phyloP scores from a whole-genome alignment of 1,140 invertebrate species.

The Chelonus insularis region DNA sequence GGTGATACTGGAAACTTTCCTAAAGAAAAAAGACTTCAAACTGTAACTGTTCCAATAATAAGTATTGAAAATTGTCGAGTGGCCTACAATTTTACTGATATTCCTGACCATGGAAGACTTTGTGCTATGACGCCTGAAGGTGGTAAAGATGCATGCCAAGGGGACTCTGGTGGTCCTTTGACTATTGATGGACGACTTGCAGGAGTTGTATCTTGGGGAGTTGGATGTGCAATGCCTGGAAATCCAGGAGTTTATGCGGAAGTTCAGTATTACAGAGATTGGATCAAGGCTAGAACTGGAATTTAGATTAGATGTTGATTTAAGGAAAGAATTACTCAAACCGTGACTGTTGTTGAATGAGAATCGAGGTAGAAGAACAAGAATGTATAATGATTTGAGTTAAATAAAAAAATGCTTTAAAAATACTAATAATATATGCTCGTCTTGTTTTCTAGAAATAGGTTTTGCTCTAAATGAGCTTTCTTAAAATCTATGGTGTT shows the following conservation, averaged over 20 bases:
- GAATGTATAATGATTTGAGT: too few species aligned
- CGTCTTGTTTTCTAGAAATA: too few species aligned
- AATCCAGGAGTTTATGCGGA: slow-evolving; percentile 69
- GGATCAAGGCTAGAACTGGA: slow-evolving; percentile 38
- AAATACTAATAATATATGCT: too few species aligned
- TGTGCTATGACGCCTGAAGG: slow-evolving; percentile 56
- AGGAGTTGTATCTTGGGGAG: slow-evolving; percentile 75
- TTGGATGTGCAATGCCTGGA: slow-evolving; percentile 62
- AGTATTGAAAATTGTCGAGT: slow-evolving; percentile 64
- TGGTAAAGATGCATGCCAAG: slow-evolving; percentile 65
- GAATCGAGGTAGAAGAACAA: too few species aligned
- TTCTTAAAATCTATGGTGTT: too few species aligned
- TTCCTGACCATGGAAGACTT: slow-evolving; percentile 54
- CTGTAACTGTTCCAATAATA: slow-evolving; percentile 32
- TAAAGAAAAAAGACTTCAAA: slow-evolving; percentile 8
- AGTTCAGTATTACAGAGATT: slow-evolving; percentile 47
- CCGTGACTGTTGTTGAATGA: too few species aligned
- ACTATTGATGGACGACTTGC: slow-evolving; percentile 58
- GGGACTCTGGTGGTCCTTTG: slow-evolving; percentile 70
- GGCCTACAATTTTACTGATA: slow-evolving; percentile 69
- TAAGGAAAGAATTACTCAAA: too few species aligned
- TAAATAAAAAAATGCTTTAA: too few species aligned
- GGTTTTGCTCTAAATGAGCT: too few species aligned
- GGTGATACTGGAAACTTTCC: slow-evolving; percentile 24
- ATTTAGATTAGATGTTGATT: neutral